Evolutionary conservation across 2,797 vertebrate species (phyloP).

Genomic region (Leucoraja ocellata): DNA sequence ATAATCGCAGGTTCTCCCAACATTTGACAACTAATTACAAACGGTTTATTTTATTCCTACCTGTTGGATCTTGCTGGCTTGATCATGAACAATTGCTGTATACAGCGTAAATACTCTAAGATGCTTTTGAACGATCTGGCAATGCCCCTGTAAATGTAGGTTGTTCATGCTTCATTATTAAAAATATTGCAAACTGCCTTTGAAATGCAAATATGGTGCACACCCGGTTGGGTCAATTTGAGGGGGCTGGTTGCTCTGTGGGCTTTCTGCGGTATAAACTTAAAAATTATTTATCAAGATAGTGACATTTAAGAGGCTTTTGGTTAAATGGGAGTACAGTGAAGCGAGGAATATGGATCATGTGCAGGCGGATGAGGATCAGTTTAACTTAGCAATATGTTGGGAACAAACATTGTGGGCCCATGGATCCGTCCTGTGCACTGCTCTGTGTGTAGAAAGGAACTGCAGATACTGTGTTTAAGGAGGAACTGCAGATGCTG

Average conservation of each 20-base stretch:
- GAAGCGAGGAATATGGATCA: no score
- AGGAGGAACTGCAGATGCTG: no score
- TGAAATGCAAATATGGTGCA: neutral
- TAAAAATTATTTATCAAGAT: neutral
- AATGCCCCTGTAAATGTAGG: neutral
- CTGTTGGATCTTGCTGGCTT: neutral
- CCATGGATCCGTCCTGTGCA: no score
- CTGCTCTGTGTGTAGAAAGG: no score
- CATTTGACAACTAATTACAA: neutral
- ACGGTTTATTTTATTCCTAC: neutral
- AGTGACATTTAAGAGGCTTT: no score
- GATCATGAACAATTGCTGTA: neutral
- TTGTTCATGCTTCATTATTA: neutral
- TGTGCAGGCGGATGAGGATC: no score
- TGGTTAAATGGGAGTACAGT: no score
- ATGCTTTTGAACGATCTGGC: neutral
- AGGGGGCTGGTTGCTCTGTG: no score
- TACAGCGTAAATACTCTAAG: neutral
- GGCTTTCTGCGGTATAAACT: neutral
- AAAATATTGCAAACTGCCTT: neutral
- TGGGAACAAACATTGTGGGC: no score
- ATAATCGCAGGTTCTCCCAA: neutral
- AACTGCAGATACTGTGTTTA: no score
- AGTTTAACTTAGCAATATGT: no score
- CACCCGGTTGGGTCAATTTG: neutral